These are phyloP conservation scores for Daboia siamensis DNA, from an alignment of 2,113 vertebrate species.

Conservation along the genomic window DNA sequence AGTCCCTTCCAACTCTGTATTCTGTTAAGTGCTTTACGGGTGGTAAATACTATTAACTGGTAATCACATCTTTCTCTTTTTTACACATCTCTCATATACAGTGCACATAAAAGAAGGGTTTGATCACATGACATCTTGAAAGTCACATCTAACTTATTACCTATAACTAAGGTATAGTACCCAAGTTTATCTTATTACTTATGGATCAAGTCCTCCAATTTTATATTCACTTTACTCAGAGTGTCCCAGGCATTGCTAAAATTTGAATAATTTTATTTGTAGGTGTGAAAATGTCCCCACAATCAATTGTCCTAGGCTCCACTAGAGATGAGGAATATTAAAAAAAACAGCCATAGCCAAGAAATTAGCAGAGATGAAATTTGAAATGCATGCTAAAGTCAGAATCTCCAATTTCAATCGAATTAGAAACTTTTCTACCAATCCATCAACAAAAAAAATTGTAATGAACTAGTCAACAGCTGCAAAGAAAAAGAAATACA, in stretches of 20 bases:
- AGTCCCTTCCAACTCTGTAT: background rate
- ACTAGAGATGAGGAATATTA: too few relatives aligned
- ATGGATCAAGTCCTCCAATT: background rate
- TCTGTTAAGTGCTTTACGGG: background rate
- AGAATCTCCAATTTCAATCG: too few relatives aligned
- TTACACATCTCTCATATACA: background rate
- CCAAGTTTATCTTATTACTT: background rate
- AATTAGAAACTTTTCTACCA: too few relatives aligned
- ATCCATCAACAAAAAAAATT: too few relatives aligned
- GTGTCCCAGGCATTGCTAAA: background rate
- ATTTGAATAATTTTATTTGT: background rate
- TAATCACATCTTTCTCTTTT: background rate
- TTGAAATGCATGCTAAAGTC: too few relatives aligned
- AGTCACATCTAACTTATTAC: background rate
- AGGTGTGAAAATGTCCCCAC: too few relatives aligned
- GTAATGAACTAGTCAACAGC: too few relatives aligned
- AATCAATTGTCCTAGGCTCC: too few relatives aligned
- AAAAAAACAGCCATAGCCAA: too few relatives aligned
- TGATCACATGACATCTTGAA: background rate
- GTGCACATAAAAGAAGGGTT: background rate
- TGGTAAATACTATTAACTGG: background rate
- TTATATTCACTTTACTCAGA: background rate
- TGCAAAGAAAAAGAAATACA: too few relatives aligned
- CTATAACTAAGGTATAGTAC: constrained; percentile 9
- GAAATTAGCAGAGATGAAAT: too few relatives aligned